Evolutionary conservation across 23 tunicate genomes (phyloP).

Genomic region (Trididemnum miniatum): DNA sequence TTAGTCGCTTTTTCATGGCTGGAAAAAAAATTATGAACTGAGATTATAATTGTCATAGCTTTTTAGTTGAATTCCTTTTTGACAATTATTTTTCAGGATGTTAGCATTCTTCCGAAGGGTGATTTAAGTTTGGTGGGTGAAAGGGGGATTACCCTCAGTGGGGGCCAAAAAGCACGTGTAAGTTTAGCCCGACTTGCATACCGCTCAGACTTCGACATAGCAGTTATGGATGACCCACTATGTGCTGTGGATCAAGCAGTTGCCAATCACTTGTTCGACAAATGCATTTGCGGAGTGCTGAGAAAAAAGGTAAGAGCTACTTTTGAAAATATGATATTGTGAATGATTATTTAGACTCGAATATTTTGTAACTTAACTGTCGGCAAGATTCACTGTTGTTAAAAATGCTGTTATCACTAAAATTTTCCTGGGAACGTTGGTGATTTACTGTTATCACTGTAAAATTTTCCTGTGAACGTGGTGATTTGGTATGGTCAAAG

Average conservation of each 20-base stretch:
- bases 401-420: no score
- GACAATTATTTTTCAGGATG: conserved; percentile 44
- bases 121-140: conserved; percentile 88
- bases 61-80: neutral
- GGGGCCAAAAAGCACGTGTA: conserved; percentile 95
- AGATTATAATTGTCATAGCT: neutral
- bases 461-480: no score
- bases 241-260: conserved; percentile 88
- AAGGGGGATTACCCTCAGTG: conserved; percentile 85
- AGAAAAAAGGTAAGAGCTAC: conserved; percentile 52
- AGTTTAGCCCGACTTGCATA: conserved; percentile 89
- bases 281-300: conserved; percentile 73
- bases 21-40: no score
- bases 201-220: conserved; percentile 41
- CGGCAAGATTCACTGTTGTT: no score
- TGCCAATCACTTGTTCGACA: conserved; percentile 59
- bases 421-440: no score
- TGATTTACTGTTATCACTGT: no score
- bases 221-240: conserved; percentile 90
- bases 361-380: neutral
- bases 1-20: no score
- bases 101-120: conserved; percentile 49
- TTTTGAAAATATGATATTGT: neutral
- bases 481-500: no score
- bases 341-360: neutral